Conservation (phyloP, 1,140 invertebrate genomes). For the Camponotus pennsylvanicus region DNA sequence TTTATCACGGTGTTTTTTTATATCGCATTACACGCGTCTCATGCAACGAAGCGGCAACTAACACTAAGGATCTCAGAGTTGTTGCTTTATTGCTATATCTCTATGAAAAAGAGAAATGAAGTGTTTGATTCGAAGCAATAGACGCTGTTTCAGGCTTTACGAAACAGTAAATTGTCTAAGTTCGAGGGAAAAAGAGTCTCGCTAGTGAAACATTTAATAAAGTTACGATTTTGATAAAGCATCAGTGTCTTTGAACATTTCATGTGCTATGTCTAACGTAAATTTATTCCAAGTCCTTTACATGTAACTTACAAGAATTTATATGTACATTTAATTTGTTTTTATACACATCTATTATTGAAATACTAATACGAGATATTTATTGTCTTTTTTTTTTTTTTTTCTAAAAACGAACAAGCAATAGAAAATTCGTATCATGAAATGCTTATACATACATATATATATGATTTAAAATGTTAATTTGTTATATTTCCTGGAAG, state of each 20-base stretch:
- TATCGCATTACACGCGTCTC: conserved; percentile 28
- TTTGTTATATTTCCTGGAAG: neutral
- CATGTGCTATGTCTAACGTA: neutral
- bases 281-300: conserved; percentile 47
- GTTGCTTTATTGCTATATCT: conserved; percentile 58
- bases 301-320: conserved; percentile 53
- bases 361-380: conserved; percentile 15
- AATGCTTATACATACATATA: neutral
- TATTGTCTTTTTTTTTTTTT: conserved; percentile 13
- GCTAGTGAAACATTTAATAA: conserved; percentile 58
- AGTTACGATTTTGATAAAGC: conserved; percentile 63
- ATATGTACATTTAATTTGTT: conserved; percentile 64
- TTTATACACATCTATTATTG: conserved; percentile 14
- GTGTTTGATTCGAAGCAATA: conserved; percentile 38
- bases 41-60: conserved; percentile 41
- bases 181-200: conserved; percentile 37
- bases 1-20: conserved; percentile 54
- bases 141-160: neutral
- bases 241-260: neutral
- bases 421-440: conserved; percentile 8
- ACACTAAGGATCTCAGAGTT: conserved; percentile 77
- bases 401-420: neutral
- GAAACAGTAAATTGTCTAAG: conserved; percentile 23
- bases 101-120: conserved; percentile 14
- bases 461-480: conserved; percentile 4